Evolutionary conservation across 2,113 vertebrate species (phyloP), one percentile per base, ranked within the genome.

Genomic region (Microcebus ravelobensis): DNA sequence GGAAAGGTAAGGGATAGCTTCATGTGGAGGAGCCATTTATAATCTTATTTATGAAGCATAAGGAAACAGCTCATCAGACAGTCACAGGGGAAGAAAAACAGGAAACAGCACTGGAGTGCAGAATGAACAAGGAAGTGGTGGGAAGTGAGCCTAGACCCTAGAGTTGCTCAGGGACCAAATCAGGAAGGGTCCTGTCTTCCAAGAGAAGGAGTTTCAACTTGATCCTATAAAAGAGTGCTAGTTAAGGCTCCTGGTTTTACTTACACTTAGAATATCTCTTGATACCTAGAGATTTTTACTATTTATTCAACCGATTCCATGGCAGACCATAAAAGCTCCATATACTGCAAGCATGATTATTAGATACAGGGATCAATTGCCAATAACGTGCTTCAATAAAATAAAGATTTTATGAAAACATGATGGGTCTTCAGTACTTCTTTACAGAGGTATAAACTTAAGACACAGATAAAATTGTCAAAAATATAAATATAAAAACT

Each of bases 21-120:
- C 67, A 59, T 4, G 4, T 39, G 11, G 61, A 95, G 63, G 15
- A 86, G 10, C 96, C 67, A 77, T 73, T 80, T 76, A 87, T 23
- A 65, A 80, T 81, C 93, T 96, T 77, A 83, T 36, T 92, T 83
- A 84, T 14, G 52, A 80, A 91, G 42, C 50, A 57, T 81, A 96
- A 91, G 3, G 63, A 59, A 95, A 92, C 25, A 93, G 42, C 34
- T 93, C 48, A 81, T 76, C 48, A 97, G 68, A 90, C 8, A 55
- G 34, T 80, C 34, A 80, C 59, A 15, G 4, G 36, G 7, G 50
- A 68, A 85, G 29, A 17, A 73, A 95, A 95, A 83, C 79, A 86
- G 29, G 34, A 77, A 79, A 65, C 23, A 74, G 21, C 6, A 39
- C 21, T 48, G 0, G 34, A 65, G 23, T 77, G 3, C 17, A 90